Evolutionary conservation across 2,888 invertebrate species (phyloP).

Genomic region (Dicycla oo): DNA sequence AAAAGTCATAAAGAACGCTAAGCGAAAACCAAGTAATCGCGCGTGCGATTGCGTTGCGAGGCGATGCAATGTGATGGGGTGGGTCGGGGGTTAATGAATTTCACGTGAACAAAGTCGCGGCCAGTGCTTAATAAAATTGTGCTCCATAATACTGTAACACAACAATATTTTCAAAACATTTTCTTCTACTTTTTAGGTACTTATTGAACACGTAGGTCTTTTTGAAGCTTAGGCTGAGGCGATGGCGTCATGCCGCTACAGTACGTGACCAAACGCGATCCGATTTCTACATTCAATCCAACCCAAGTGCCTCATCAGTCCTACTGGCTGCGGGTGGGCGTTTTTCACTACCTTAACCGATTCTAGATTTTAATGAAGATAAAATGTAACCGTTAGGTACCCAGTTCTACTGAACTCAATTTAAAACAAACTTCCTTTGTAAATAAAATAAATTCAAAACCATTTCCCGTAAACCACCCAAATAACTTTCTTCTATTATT

Average conservation of each 20-base stretch:
- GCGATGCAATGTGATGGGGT: too few relatives aligned
- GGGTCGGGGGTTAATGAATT: too few relatives aligned
- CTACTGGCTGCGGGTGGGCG: slow-evolving; percentile 21
- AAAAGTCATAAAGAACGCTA: too few relatives aligned
- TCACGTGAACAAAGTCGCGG: too few relatives aligned
- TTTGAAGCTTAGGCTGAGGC: neutral
- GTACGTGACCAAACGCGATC: slow-evolving; percentile 34
- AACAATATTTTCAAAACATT: too few relatives aligned
- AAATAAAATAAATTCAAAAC: slow-evolving; percentile 14
- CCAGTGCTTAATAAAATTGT: too few relatives aligned
- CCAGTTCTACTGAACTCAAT: neutral
- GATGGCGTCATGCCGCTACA: neutral
- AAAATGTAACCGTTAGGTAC: neutral
- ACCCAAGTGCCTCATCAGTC: neutral
- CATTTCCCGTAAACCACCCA: slow-evolving; percentile 3
- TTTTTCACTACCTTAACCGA: slow-evolving; percentile 1
- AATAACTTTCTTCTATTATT: neutral
- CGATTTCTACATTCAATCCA: slow-evolving; percentile 33
- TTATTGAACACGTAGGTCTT: neutral
- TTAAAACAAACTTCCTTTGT: slow-evolving; percentile 1
- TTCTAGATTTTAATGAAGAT: slow-evolving; percentile 30
- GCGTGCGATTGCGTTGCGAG: too few relatives aligned
- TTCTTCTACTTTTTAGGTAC: too few relatives aligned
- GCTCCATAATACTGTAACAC: too few relatives aligned
- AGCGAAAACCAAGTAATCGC: too few relatives aligned